Evolutionary conservation across 2,113 vertebrate species (phyloP).

Genomic region (Penelope pileata): DNA sequence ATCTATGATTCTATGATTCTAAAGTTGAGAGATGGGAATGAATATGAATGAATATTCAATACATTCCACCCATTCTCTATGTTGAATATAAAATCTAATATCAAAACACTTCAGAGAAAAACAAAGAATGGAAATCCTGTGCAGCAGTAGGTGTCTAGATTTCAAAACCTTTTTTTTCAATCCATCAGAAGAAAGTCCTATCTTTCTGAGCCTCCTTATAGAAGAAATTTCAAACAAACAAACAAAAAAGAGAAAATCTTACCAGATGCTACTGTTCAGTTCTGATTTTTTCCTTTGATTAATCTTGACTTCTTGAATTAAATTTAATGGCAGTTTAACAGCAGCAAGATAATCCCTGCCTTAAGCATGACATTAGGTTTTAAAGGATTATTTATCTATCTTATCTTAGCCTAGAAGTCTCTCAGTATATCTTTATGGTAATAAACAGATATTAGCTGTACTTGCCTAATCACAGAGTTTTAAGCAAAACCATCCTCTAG

Average conservation of each 20-base stretch:
- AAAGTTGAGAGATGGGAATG: not conserved
- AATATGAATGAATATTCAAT: not conserved
- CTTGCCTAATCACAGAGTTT: constrained; percentile 28
- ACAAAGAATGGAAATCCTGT: not conserved
- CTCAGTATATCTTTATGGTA: not conserved
- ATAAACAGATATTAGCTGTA: constrained; percentile 34
- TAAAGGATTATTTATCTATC: not conserved
- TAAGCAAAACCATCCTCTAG: constrained; percentile 4
- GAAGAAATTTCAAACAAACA: not conserved
- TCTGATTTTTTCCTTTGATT: constrained; percentile 2
- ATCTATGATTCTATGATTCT: too few species aligned
- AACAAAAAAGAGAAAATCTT: not conserved
- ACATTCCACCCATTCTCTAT: not conserved
- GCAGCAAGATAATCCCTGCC: constrained; percentile 3
- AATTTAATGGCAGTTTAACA: not conserved
- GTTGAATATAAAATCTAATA: constrained; percentile 1
- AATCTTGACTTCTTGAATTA: not conserved
- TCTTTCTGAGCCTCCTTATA: not conserved
- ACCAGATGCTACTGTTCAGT: not conserved
- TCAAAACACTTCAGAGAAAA: constrained; percentile 5
- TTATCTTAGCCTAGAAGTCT: constrained; percentile 2
- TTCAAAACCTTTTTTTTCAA: not conserved
- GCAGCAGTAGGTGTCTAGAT: not conserved
- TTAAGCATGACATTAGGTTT: not conserved
- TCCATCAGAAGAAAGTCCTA: not conserved